Base-by-base conservation (phyloP, 2,797 vertebrate genomes). In the Ptychadena robeensis region DNA sequence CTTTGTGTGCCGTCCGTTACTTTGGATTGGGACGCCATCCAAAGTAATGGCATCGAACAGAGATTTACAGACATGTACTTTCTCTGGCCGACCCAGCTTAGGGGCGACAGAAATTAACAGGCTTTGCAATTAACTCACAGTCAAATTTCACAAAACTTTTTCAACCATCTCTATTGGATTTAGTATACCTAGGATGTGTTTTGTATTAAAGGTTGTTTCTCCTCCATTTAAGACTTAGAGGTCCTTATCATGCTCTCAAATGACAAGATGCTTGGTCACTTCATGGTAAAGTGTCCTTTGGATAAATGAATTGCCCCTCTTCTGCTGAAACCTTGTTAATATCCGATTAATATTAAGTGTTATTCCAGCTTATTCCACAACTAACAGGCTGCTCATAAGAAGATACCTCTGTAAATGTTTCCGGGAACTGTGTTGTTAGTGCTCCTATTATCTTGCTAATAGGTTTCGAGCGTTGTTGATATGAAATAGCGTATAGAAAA, bases 381-480 rank as follows among this genome's bases (percentile, higher is more conserved):
- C 40, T 73, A 67, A 27, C 73, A 83, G 79, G 59, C 32, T 73
- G 76, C 44, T 79, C 32, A 44, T 73, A 44, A 79, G n/a, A 79
- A 73, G 57, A 10, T 28, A 44, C 35, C 44, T 79, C 31, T 73
- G 63, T 79, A 79, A 79, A 78, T 77, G 63, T 79, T 79, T 79
- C 82, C 12, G 0, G 79, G 82, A 83, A 73, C 64, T 66, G 40
- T 83, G 75, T 83, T 73, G 73, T 73, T 83, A 79, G 28, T 32
- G 74, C 1, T 79, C 64, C 68, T 83, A 67, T 79, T 73, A 79
- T 83, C 82, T 59, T 2, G 37, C 75, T 83, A 78, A 83, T 78
- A 83, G 74, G 37, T 28, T 82, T 65, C 53, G 59, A 73, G 48
- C 61, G 35, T 28, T 57, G 25, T 38, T 28, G 69, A 78, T 65